Conservation (phyloP, 2,113 vertebrate genomes). For the Chunga burmeisteri region DNA sequence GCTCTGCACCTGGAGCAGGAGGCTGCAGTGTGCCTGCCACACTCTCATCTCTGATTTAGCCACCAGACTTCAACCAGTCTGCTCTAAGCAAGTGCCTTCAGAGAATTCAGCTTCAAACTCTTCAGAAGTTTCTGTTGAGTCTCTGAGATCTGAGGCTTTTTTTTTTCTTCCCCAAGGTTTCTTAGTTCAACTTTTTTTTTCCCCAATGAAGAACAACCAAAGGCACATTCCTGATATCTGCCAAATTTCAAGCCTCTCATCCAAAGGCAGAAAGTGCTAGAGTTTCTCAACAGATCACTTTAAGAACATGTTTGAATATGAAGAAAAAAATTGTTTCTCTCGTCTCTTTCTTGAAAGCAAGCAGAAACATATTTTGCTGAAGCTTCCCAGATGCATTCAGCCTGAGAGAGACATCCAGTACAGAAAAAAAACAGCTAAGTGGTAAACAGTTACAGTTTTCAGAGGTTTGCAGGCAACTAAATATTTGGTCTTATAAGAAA, state of each 20-base stretch:
- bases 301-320: not conserved
- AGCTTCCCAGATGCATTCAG: not conserved
- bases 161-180: not conserved
- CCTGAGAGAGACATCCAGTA: not conserved
- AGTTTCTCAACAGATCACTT: conserved; percentile 6
- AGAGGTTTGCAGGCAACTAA: not conserved
- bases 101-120: conserved; percentile 12
- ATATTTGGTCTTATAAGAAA: not conserved
- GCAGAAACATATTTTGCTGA: not conserved
- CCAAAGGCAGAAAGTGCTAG: not conserved
- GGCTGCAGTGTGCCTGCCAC: not conserved
- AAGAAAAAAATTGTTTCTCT: not conserved
- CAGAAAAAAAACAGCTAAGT: not conserved
- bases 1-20: not conserved
- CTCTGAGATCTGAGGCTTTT: conserved; percentile 14
- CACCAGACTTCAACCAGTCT: not conserved
- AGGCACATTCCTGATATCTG: not conserved
- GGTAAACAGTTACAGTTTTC: not conserved
- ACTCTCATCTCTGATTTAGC: not conserved
- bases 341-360: not conserved
- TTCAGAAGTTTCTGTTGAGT: not conserved
- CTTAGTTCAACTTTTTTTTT: not conserved
- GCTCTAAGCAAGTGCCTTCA: conserved; percentile 5
- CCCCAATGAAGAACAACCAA: not conserved
- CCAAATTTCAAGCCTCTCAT: conserved; percentile 7